A percentile compares a stretch with the other conserved stretches of the same genome.
phyloP scores from a whole-genome alignment of 2,888 invertebrate species.

The Megastigmus dorsalis region DNA sequence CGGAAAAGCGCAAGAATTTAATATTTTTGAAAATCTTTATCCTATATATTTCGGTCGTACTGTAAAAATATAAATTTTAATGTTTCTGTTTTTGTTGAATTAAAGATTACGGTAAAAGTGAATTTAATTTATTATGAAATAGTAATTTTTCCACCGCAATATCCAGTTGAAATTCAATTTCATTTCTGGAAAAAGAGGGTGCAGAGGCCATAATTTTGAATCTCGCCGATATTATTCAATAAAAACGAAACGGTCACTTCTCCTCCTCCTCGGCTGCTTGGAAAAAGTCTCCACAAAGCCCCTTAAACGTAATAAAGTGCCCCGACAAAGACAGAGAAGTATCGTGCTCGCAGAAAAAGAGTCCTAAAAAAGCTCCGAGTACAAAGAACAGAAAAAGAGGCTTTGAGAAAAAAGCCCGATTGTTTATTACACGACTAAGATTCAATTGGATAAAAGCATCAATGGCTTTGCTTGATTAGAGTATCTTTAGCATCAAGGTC shows the following conservation, averaged over 20 bases:
- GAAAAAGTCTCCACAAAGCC: constrained; percentile 32
- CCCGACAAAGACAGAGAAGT: constrained; percentile 24
- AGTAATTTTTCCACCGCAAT: not conserved
- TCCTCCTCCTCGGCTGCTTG: not conserved
- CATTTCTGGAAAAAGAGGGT: constrained; percentile 16
- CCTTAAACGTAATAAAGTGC: constrained; percentile 43
- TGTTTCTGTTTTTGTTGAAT: not conserved
- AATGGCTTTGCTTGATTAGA: no score
- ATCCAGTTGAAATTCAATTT: not conserved
- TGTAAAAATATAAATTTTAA: no score
- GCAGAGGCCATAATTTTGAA: constrained; percentile 6
- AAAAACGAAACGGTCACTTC: constrained; percentile 19
- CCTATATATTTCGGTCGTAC: no score
- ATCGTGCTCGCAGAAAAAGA: constrained; percentile 3
- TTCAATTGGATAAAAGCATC: not conserved
- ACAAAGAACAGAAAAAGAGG: not conserved
- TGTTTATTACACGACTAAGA: not conserved
- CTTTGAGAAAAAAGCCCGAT: not conserved
- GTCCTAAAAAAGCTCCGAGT: not conserved
- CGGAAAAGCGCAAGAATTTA: no score
- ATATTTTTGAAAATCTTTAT: no score
- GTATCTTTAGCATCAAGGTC: no score
- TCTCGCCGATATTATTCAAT: constrained; percentile 33
- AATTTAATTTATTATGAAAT: not conserved
- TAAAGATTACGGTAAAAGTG: not conserved